Evolutionary conservation across 2,797 vertebrate species (phyloP), one percentile per base, ranked within the genome.

Genomic region (Odontamblyopus rebecca): DNA sequence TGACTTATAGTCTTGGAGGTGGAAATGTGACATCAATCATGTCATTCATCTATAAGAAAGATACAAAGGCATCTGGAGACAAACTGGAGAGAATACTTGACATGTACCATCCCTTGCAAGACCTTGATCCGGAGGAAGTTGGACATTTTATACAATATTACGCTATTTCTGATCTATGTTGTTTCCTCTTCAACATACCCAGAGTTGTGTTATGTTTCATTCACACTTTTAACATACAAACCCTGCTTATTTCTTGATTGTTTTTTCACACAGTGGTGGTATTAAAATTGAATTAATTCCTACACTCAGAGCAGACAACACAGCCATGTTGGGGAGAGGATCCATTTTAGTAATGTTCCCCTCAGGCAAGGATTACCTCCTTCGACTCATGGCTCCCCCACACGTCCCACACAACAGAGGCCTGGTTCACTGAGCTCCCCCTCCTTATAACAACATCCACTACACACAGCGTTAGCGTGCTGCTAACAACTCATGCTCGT

Each of bases 1-100:
- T 23, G 23, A 23, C 23, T 23, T 23, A 23, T 23, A 23, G 23
- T 23, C 23, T 23, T 23, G 23, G 23, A 23, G 23, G 23, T 23
- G 23, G 23, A 23, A 23, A 23, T 23, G 23, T 23, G 23, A 23
- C 23, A 23, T 23, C 23, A 23, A 23, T 23, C 23, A 23, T 23
- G 23, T 23, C 23, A 23, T 23, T 23, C 23, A 23, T 23, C 23
- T 23, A 23, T 23, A 23, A 23, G 23, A 79, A 80, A 0, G 78
- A 86, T 19, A 27, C 78, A 69, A 27, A 19, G 0, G 82, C 19
- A 0, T 72, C 88, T 35, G 76, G 77, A 48, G 68, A 86, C n/a
- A 91, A 86, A 19, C 78, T 94, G 48, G 92, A 93, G 71, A 68
- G 0, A 0, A 93, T 93, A 13, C 82, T 94, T 6, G 65, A 44